Percentiles rank a stretch among this genome's conserved stretches.
Evolutionary conservation across 2,888 invertebrate species (phyloP).

Genomic region (Clivina fossor): DNA sequence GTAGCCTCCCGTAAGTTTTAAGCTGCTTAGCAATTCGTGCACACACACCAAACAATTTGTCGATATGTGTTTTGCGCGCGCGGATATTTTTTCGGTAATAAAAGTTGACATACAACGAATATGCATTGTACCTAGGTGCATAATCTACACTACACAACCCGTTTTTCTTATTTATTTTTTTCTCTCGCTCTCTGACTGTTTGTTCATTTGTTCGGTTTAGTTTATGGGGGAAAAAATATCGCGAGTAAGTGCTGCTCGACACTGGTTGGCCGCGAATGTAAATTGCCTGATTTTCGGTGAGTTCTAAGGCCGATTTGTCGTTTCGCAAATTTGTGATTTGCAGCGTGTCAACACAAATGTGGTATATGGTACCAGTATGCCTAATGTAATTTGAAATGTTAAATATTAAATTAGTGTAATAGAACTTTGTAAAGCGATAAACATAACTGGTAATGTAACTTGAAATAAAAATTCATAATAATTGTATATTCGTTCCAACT

Average conservation of each 20-base stretch:
- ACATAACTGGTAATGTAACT: too few relatives aligned
- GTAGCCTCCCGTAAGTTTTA: constrained; percentile 16
- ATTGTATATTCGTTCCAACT: too few relatives aligned
- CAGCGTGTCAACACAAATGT: not conserved
- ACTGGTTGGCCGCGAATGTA: constrained; percentile 11
- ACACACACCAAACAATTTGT: constrained; percentile 33
- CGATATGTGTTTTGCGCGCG: constrained; percentile 34
- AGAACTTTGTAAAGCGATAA: too few relatives aligned
- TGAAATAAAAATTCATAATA: too few relatives aligned
- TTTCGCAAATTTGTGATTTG: not conserved
- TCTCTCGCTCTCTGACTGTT: too few relatives aligned
- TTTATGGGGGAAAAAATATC: too few relatives aligned
- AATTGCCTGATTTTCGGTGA: constrained; percentile 10
- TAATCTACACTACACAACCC: constrained; percentile 8
- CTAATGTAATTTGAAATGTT: too few relatives aligned
- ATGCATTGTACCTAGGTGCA: constrained; percentile 24
- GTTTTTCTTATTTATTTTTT: constrained; percentile 18
- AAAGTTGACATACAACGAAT: constrained; percentile 33
- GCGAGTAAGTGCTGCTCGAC: not conserved
- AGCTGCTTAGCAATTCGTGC: constrained; percentile 33
- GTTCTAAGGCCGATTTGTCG: not conserved
- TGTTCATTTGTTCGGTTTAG: too few relatives aligned
- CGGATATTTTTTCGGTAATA: constrained; percentile 28
- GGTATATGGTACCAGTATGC: too few relatives aligned
- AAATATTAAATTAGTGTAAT: too few relatives aligned